Evolutionary conservation across 2,797 vertebrate genomes (phyloP).

Genomic region (Acipenser transmontanus): DNA sequence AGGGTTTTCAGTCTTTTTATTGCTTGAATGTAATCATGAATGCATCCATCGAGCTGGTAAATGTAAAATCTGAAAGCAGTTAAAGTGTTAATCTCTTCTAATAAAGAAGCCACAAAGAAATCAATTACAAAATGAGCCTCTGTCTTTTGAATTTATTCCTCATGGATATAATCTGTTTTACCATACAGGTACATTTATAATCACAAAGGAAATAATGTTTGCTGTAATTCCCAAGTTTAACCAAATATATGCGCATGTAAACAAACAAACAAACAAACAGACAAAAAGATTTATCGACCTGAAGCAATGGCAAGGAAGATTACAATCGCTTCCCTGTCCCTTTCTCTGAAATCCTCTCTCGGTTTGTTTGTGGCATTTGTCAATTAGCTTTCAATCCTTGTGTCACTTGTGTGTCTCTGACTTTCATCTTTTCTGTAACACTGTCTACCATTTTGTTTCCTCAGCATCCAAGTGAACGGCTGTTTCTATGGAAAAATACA

Average conservation of each 20-base stretch:
- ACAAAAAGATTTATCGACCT: not conserved
- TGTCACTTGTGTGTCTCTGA: not conserved
- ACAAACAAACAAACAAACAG: not conserved
- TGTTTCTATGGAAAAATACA: not conserved
- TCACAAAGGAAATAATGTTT: too few relatives aligned
- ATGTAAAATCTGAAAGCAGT: too few relatives aligned
- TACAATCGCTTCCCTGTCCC: not conserved
- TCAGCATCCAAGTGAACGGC: not conserved
- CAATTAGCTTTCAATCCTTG: not conserved
- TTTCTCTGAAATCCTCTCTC: too few relatives aligned
- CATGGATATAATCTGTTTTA: too few relatives aligned
- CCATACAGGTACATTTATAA: too few relatives aligned
- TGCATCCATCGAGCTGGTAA: too few relatives aligned
- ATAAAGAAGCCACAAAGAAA: too few relatives aligned
- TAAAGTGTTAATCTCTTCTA: too few relatives aligned
- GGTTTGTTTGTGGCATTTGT: not conserved
- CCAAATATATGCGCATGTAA: not conserved
- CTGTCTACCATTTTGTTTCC: not conserved
- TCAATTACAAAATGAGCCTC: too few relatives aligned
- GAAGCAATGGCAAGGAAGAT: not conserved
- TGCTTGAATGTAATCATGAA: too few relatives aligned
- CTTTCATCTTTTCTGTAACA: not conserved
- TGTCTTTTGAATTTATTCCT: too few relatives aligned
- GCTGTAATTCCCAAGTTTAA: not conserved
- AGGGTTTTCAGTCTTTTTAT: too few relatives aligned